Percentiles rank a stretch among this genome's conserved stretches.
Conservation (phyloP, 2,888 invertebrate genomes). For the Griposia aprilina region DNA sequence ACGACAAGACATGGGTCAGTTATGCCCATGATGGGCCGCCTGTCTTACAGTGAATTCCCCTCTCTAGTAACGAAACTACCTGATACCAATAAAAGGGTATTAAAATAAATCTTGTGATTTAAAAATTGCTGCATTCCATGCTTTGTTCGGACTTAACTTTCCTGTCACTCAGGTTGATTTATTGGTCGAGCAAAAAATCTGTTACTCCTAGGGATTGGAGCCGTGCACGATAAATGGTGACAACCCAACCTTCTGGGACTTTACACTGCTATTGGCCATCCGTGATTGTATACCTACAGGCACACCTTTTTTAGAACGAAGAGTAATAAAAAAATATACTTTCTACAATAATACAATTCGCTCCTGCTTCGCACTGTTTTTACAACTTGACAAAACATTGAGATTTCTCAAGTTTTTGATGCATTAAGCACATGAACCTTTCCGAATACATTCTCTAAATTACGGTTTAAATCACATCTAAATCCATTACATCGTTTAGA, state of each 20-base stretch:
- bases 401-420: background rate
- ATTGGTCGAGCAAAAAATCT: conserved; percentile 49
- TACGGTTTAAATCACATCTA: too few species aligned
- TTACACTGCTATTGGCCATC: background rate
- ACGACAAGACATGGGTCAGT: background rate
- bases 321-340: background rate
- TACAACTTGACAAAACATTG: background rate
- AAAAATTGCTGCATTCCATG: conserved; percentile 4
- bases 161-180: conserved; percentile 43
- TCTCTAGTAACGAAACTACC: conserved; percentile 3
- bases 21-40: background rate
- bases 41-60: background rate
- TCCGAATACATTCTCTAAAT: too few species aligned
- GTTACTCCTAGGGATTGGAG: conserved; percentile 25
- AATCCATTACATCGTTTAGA: too few species aligned
- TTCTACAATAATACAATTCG: too few species aligned
- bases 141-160: conserved; percentile 10
- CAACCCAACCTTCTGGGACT: conserved; percentile 22
- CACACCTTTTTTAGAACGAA: background rate
- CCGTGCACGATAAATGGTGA: conserved; percentile 37
- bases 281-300: background rate
- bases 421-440: too few species aligned
- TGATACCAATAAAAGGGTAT: background rate
- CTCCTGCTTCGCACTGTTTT: background rate
- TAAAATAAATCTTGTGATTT: conserved; percentile 6